These are phyloP conservation scores for Phalanger gymnotis DNA, from an alignment of 2,797 vertebrate species.

Conservation along the genomic window DNA sequence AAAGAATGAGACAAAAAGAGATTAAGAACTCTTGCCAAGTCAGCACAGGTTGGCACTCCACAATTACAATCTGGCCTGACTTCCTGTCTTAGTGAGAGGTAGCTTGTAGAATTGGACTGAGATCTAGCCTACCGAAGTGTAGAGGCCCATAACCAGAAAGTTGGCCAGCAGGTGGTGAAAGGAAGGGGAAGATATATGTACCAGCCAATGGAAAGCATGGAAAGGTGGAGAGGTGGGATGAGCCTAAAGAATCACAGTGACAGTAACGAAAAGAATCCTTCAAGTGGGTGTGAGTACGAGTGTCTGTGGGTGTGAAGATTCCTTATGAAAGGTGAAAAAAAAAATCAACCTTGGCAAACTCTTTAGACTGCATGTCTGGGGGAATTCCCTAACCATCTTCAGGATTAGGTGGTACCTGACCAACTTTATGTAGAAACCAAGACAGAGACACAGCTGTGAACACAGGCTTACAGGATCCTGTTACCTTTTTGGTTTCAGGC, in stretches of 20 bases:
- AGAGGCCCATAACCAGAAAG: neutral
- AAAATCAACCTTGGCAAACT: neutral
- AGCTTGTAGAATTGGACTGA: neutral
- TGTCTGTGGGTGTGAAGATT: neutral
- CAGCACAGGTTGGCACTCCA: neutral
- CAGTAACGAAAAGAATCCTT: neutral
- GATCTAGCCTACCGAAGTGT: neutral
- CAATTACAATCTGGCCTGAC: neutral
- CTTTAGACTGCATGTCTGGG: neutral
- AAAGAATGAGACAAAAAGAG: neutral
- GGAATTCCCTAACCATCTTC: neutral
- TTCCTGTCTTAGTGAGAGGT: neutral
- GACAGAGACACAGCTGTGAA: neutral
- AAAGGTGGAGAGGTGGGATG: neutral
- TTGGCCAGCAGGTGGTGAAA: neutral
- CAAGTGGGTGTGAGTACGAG: neutral
- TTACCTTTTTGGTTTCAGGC: constrained; percentile 82
- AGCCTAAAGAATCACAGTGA: neutral
- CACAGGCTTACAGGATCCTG: constrained; percentile 21
- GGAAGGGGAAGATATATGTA: neutral
- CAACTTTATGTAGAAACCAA: neutral
- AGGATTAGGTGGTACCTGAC: neutral
- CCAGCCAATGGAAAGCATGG: neutral
- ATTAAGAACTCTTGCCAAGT: neutral
- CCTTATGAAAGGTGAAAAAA: neutral